Evolutionary conservation across 1,140 invertebrate species (phyloP).

Genomic region (Ceratosolen fusciceps): DNA sequence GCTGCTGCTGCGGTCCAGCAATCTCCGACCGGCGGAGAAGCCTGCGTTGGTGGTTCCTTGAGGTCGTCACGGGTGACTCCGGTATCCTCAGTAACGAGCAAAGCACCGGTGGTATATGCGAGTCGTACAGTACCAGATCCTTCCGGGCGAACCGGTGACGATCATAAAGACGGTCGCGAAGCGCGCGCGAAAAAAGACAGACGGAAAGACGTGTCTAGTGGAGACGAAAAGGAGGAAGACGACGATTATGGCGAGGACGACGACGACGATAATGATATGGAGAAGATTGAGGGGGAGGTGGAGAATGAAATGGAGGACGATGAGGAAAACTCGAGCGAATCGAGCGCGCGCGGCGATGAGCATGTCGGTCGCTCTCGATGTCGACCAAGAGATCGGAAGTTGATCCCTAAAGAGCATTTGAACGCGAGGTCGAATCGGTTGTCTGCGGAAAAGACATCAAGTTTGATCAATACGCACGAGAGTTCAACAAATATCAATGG

Average conservation of each 20-base stretch:
- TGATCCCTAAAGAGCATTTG: neutral
- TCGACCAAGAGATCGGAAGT: slow-evolving; percentile 12
- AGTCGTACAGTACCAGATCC: slow-evolving; percentile 40
- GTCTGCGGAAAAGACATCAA: neutral
- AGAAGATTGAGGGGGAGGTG: no score
- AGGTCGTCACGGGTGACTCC: slow-evolving; percentile 9
- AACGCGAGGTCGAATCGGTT: neutral
- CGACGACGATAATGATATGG: no score
- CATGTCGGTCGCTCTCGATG: neutral
- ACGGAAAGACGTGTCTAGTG: slow-evolving; percentile 60
- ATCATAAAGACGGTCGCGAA: slow-evolving; percentile 51
- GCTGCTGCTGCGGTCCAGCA: slow-evolving; percentile 53
- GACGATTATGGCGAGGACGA: no score
- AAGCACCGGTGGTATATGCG: slow-evolving; percentile 21
- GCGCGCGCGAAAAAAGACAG: slow-evolving; percentile 56
- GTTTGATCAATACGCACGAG: neutral
- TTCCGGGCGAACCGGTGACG: slow-evolving; percentile 52
- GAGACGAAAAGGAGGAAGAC: slow-evolving; percentile 64
- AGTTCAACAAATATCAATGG: slow-evolving; percentile 52
- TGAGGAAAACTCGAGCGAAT: slow-evolving; percentile 67
- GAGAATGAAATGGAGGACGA: no score
- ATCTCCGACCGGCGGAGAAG: neutral
- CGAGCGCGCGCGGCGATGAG: slow-evolving; percentile 55
- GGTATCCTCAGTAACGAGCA: slow-evolving; percentile 33
- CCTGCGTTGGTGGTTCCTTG: neutral